These are phyloP conservation scores for Barypeithes pellucidus DNA, from an alignment of 2,888 invertebrate genomes.

Conservation along the genomic window DNA sequence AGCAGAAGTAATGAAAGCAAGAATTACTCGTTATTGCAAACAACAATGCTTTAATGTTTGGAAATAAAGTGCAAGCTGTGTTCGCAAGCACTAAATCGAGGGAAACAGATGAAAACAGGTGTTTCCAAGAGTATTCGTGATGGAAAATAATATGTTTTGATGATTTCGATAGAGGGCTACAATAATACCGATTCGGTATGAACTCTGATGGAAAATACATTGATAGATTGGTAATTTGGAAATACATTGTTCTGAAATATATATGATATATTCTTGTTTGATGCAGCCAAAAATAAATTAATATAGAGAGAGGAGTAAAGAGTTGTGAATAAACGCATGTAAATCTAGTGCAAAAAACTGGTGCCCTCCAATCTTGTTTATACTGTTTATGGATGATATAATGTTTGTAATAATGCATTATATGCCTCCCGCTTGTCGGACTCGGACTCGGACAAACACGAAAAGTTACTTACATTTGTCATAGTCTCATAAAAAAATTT, in stretches of 20 bases:
- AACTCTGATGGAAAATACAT: conserved; percentile 19
- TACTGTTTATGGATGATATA: no score
- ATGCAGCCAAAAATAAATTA: no score
- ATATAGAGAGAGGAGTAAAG: no score
- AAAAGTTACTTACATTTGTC: no score
- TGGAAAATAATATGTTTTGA: conserved; percentile 43
- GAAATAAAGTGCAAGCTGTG: conserved; percentile 51
- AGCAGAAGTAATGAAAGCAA: conserved; percentile 44
- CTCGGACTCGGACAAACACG: no score
- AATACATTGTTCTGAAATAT: background rate
- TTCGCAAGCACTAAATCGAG: conserved; percentile 41
- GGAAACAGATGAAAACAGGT: conserved; percentile 48
- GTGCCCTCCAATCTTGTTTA: no score
- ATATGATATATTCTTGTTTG: conserved; percentile 4
- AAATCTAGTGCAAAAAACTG: no score
- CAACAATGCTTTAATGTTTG: conserved; percentile 46
- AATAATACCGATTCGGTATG: conserved; percentile 21
- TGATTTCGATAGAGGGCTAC: conserved; percentile 29
- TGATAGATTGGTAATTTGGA: conserved; percentile 3
- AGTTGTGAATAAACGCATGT: no score
- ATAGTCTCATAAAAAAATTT: no score
- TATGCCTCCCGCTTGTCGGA: no score
- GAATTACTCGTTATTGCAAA: conserved; percentile 48
- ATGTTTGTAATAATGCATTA: no score
- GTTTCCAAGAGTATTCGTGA: conserved; percentile 41